Evolutionary conservation across 2,888 invertebrate species (phyloP).

Genomic region (Hecatera dysodea): DNA sequence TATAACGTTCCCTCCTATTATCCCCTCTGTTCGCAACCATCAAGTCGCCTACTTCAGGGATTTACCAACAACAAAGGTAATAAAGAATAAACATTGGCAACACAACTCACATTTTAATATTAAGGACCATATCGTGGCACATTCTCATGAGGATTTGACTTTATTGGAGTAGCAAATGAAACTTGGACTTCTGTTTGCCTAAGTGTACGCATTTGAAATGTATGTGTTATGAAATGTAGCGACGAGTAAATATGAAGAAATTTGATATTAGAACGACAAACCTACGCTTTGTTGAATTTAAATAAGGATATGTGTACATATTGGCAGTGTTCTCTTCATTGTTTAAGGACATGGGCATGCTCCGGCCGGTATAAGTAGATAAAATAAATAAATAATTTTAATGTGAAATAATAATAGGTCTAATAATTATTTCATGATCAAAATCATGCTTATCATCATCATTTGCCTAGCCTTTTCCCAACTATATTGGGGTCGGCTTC

Average conservation of each 20-base stretch:
- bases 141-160: conserved; percentile 49
- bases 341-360: neutral
- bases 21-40: neutral
- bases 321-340: conserved; percentile 7
- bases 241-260: conserved; percentile 30
- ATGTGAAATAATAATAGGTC: no score
- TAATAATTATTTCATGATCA: neutral
- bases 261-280: conserved; percentile 13
- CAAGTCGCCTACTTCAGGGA: conserved; percentile 11
- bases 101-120: conserved; percentile 49
- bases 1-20: neutral
- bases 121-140: conserved; percentile 44
- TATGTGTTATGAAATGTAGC: conserved; percentile 33
- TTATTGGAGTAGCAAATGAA: conserved; percentile 58
- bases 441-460: neutral
- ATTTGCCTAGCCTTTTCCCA: no score
- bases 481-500: no score
- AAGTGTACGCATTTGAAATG: conserved; percentile 12
- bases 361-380: neutral
- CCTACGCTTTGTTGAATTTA: conserved; percentile 1
- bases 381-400: no score
- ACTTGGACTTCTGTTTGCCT: conserved; percentile 35
- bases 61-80: conserved; percentile 23
- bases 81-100: conserved; percentile 17
- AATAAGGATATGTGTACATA: neutral